Conservation (phyloP, 2,888 invertebrate genomes). For the Blera fallax region DNA sequence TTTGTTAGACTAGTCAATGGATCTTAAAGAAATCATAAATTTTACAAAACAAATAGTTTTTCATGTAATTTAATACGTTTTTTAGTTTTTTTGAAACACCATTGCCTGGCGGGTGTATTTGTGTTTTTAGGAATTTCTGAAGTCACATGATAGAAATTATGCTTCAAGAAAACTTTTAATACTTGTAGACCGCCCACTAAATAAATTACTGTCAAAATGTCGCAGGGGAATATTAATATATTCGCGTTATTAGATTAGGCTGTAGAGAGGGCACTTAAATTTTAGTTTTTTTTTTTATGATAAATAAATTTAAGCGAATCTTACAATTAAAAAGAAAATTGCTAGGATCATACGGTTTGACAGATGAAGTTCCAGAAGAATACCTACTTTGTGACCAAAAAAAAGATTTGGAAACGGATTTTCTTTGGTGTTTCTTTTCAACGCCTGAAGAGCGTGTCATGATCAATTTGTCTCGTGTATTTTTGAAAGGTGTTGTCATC, state of each 20-base stretch:
- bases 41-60: neutral
- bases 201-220: constrained; percentile 6
- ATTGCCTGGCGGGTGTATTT: neutral
- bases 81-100: neutral
- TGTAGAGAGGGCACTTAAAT: neutral
- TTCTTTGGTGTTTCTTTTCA: too few relatives aligned
- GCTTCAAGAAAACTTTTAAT: constrained; percentile 9
- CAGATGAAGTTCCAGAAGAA: too few relatives aligned
- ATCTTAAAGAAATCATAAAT: neutral
- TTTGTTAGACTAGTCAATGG: neutral
- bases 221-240: neutral
- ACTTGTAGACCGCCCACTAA: constrained; percentile 9
- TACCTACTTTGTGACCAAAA: too few relatives aligned
- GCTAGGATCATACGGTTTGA: too few relatives aligned
- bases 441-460: neutral
- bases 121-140: neutral
- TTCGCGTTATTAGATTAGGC: neutral
- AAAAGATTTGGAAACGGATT: too few relatives aligned
- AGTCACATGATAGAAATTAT: neutral
- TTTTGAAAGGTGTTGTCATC: constrained; percentile 28
- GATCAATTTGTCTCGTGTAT: constrained; percentile 2
- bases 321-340: neutral
- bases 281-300: neutral
- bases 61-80: neutral
- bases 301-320: neutral